Evolutionary conservation across 2,797 vertebrate species (phyloP), one percentile per base, ranked within the genome.

Genomic region (Clarias platycephalus): DNA sequence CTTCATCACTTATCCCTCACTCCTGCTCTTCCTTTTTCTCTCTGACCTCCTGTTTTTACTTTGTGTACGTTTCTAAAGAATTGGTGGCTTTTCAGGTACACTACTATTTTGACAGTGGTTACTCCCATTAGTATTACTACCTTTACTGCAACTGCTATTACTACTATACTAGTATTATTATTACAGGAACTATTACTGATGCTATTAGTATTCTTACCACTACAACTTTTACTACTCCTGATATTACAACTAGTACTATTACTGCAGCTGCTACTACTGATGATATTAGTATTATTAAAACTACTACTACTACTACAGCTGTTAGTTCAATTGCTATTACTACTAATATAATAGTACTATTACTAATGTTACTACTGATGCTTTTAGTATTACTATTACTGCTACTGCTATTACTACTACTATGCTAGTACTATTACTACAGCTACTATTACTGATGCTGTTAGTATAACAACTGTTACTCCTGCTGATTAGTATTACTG

Each of bases 41-140:
- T 96, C 9, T 97, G 96, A 95, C 95, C 94, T 92, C 81, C 95
- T 94, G 92, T 93, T 93, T 90, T 92, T 91, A 0, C 24, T 53
- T 53, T 16, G 10, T 16, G 22, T 24, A 9, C 13, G 15, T 71
- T 40, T 44, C 40, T 15, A 53, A 18, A 55, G 16, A 7, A 53
- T 44, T 44, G 40, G 40, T 26, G 40, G 12, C 12, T 15, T 74
- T 74, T 26, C 13, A 12, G 8, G 55, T 76, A 3, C 28, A 64
- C 3, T 64, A 1, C 10, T 63, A 13, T 20, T 22, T 6, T 22
- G 2, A 63, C 2, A 12, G 6, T 4, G n/a, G 3, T 26, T 26
- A 63, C 26, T 26, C n/a, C 1, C 13, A 26, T 3, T 26, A 26
- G 1, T 13, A 4, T 1, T 63, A 63, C 12, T 63, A 26, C 10